A percentile compares a stretch with the other conserved stretches of the same genome.
phyloP scores from a whole-genome alignment of 2,888 invertebrate species.

The Athalia circularis region DNA sequence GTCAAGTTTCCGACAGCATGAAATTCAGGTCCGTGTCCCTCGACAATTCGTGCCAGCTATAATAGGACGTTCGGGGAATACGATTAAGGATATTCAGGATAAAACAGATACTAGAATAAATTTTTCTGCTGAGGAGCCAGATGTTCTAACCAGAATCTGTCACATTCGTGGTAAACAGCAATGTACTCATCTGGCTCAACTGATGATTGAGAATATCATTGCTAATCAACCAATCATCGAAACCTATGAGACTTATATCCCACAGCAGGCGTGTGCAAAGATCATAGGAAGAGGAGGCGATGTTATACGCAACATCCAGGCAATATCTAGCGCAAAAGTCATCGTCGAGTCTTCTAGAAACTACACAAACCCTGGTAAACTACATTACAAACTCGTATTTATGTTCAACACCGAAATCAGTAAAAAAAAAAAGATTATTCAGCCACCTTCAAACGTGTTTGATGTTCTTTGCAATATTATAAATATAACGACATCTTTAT shows the following conservation, averaged over 20 bases:
- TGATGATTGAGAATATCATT: constrained; percentile 81
- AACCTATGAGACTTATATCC: constrained; percentile 82
- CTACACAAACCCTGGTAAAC: constrained; percentile 54
- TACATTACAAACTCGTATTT: too few relatives aligned
- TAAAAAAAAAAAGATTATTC: neutral
- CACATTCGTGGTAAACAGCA: constrained; percentile 83
- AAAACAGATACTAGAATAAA: constrained; percentile 81
- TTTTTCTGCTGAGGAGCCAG: constrained; percentile 75
- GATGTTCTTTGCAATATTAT: too few relatives aligned
- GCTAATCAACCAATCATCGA: constrained; percentile 82
- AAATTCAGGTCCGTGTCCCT: constrained; percentile 78
- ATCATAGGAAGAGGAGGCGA: constrained; percentile 87
- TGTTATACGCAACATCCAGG: constrained; percentile 82
- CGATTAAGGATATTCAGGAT: constrained; percentile 85
- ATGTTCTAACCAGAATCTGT: constrained; percentile 79
- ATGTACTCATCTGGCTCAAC: constrained; percentile 83
- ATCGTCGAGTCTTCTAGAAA: constrained; percentile 75
- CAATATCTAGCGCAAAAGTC: constrained; percentile 84
- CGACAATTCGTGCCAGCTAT: constrained; percentile 81
- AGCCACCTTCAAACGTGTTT: too few relatives aligned
- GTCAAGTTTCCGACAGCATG: constrained; percentile 70
- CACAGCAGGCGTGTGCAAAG: constrained; percentile 80
- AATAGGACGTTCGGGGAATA: constrained; percentile 86
- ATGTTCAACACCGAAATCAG: neutral
- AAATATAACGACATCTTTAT: too few relatives aligned